Base-by-base conservation (phyloP, 37 sponge, comb jelly and placozoan species). In the Halichondria panicea region DNA sequence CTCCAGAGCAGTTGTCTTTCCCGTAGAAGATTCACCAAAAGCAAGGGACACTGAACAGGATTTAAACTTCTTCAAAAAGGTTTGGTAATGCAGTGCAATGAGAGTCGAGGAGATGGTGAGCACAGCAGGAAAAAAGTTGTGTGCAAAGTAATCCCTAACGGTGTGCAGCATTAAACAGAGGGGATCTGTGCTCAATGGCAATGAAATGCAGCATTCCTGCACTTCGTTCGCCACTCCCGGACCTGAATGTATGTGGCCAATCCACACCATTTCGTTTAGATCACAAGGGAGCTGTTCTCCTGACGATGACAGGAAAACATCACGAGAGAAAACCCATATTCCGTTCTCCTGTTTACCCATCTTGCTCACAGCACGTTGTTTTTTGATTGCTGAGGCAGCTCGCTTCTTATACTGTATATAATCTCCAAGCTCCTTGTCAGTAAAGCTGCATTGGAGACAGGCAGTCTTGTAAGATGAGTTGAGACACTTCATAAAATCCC, bases 351-450 rank as follows among this genome's bases (percentile, higher is more conserved):
- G 77, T 13, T 27, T 22, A 3, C 75, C 75, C 1, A 64, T 9
- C 34, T 19, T 28, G 7, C 22, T 7, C 12, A 64, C 39, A 63
- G 66, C 64, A 9, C 3, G 52, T 7, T 46, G 43, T 45, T 63
- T 62, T 8, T 1, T 12, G 24, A 31, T 19, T 2, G 38, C 6
- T n/a, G 56, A 9, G 36, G 36, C 4, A 22, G 41, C 36, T 5
- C 15, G 37, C 33, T 76, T 76, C 30, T 76, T 76, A 30, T 24
- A 75, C 66, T 76, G 77, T 30, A 76, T 28, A 37, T 38, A 63
- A 18, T 76, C 66, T n/a, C 58, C 55, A 1, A 76, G 37, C 34
- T 76, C 77, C 35, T 76, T 76, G 15, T 76, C 77, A 15, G 50
- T 76, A 22, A 76, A 63, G 66, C 55, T 76, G 37, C 77, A 76